Evolutionary conservation across 2,797 vertebrate species (phyloP), one percentile per base, ranked within the genome.

Genomic region (Lithobates sylvaticus): DNA sequence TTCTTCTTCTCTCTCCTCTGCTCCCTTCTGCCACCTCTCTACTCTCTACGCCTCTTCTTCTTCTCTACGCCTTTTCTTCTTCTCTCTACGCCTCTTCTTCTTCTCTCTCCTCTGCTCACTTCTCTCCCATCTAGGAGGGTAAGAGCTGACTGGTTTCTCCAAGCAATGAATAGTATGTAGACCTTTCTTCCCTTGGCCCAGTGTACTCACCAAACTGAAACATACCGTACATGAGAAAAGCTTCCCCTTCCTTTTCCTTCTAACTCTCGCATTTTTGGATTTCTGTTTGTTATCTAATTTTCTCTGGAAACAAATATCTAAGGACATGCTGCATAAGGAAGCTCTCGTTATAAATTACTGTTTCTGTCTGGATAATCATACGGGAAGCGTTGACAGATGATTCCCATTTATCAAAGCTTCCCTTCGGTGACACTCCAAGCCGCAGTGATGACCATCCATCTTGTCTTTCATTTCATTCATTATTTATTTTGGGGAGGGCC

Each of bases 401-500:
- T 27, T 64, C 36, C 13, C 32, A 68, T 29, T 69, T 5, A 79
- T 68, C 39, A 39, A 34, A 47, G 65, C n/a, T 47, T 44, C 44
- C 36, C 1, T 69, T 9, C 27, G 0, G 39, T 34, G 44, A 77
- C 29, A 77, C 6, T 36, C 3, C 21, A 15, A 32, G 50, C 75
- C 58, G 27, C 29, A 23, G 29, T n/a, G 29, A 36, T n/a, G 70
- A 23, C 21, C 18, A 36, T 72, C 36, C 70, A 73, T 73, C 39
- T 73, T 73, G 3, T 26, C 39, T 39, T 58, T 34, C 47, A 27
- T 27, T 72, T 61, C 3, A 81, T 72, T 81, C 7, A 81, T 81
- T 36, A 72, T 32, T 72, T 58, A 10, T 72, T 81, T 26, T 58
- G 32, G 27, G 68, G 50, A 13, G 44, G 10, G 44, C 44, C 15